phyloP scores from a whole-genome alignment of 2,113 vertebrate genomes.

The Fulmarus glacialis region DNA sequence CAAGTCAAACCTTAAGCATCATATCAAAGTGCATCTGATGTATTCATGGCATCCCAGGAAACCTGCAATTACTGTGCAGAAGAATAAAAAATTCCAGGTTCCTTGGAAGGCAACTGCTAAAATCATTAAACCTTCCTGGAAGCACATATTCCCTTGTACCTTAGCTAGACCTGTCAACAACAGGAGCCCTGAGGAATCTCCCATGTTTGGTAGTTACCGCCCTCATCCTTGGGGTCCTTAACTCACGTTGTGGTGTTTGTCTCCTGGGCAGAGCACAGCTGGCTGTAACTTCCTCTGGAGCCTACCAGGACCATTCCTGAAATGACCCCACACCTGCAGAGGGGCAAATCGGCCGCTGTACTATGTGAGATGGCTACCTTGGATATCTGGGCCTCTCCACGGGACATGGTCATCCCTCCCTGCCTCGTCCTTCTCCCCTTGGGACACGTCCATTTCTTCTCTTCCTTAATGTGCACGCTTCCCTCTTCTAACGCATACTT shows the following conservation, averaged over 20 bases:
- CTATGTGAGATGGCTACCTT: not conserved
- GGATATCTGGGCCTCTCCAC: not conserved
- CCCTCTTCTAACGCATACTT: not conserved
- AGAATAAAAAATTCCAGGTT: not conserved
- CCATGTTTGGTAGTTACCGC: not conserved
- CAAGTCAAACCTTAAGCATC: not conserved
- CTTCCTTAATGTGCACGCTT: fast-evolving
- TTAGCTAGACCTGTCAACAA: slow-evolving; percentile 25
- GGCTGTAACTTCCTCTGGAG: not conserved
- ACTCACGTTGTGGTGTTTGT: not conserved
- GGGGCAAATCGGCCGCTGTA: not conserved
- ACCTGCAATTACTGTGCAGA: not conserved
- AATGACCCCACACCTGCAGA: not conserved
- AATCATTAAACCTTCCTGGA: not conserved
- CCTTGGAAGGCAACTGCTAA: slow-evolving; percentile 21
- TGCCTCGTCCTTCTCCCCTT: not conserved
- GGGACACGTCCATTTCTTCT: not conserved
- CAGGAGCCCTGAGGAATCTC: not conserved
- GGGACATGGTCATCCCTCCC: not conserved
- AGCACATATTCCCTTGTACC: not conserved
- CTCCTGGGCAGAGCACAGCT: not conserved
- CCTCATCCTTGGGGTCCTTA: not conserved
- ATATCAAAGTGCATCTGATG: not conserved
- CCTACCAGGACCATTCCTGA: not conserved
- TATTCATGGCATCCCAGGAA: not conserved